Evolutionary conservation across 2,888 invertebrate genomes (phyloP), one percentile per base, ranked within the genome.

Genomic region (Ormyrus labotus): DNA sequence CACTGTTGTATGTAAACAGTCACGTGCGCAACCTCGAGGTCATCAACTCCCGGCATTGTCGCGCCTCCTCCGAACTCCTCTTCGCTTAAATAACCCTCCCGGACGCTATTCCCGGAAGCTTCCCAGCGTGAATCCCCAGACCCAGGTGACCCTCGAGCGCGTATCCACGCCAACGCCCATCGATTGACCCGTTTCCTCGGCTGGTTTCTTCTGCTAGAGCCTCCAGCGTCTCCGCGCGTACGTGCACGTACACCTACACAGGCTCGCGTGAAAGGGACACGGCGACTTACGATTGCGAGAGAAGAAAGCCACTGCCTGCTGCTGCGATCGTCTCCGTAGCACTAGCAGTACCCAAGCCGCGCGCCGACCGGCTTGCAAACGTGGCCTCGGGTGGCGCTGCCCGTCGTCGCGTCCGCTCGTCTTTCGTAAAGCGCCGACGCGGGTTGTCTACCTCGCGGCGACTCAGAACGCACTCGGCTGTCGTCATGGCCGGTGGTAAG

Each of bases 101-200:
- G 19, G 19, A 19, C 0, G 0, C 19, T 19, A 1, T 19, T 19
- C 19, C 19, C 19, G 19, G 19, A 19, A 19, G 19, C 19, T 19
- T 19, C 19, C 19, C 19, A 19, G 19, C 2, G 19, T 2, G 19
- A 1, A 19, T 19, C 19, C 19, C 19, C 19, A 19, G 2, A 0
- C 19, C 19, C 19, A 2, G 19, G 19, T 19, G 19, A 19, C 19
- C 19, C 19, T 19, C 19, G 19, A 19, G 19, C 19, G 47, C 45
- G 48, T 45, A 5, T 2, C 19, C n/a, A 64, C 60, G 70, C 51
- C 79, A 70, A 74, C 79, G 79, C 74, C 79, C 74, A 80, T 58
- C 50, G 68, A 80, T 74, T 45, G 79, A 80, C 64, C 74, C 69
- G 45, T 6, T 63, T 79, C 7, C 13, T n/a, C 11, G n/a, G 9